Evolutionary conservation across 2,888 invertebrate species (phyloP), one percentile per base, ranked within the genome.

Genomic region (Elegia similella): DNA sequence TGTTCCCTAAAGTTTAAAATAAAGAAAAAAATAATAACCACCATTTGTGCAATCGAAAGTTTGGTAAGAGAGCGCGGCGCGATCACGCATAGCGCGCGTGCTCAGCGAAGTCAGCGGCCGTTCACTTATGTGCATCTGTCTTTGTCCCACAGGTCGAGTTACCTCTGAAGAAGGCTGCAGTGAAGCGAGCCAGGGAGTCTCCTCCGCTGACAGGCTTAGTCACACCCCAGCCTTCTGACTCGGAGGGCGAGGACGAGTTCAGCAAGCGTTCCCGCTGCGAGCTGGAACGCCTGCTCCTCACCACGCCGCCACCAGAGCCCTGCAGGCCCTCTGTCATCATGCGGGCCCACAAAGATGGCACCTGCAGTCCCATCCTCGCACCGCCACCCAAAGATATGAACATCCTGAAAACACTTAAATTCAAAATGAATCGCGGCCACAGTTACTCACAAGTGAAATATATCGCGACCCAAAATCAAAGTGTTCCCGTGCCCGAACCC

Each of bases 171-270:
- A 86, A 86, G 75, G 85, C 84, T 58, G 84, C 84, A 16, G 55
- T 80, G 65, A 88, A 88, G 72, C 83, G 88, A 17, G 80, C 77
- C 60, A 72, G 81, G 54, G 84, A 84, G 72, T 78, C 82, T 1
- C 74, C 84, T 30, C 84, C 81, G 55, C 78, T 83, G 55, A 75
- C 82, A 52, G 89, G 90, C 56, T 84, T 92, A 67, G 93, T 96
- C 57, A 97, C 97, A 2, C 97, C 97, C 0, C 96, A 97, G 81
- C 95, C 96, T 16, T 97, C 97, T 0, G 97, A 97, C 81, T 96
- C 96, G 0, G 97, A 97, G 87, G 92, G 95, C 67, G 94, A 96
- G 82, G 93, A 93, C 67, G 93, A 80, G 67, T 84, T 70, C 75
- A 78, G 72, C 84, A 92, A 86, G 68, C 78, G 83, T 54, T 78